Evolutionary conservation across 2,113 vertebrate genomes (phyloP).

Genomic region (Halichoerus grypus): DNA sequence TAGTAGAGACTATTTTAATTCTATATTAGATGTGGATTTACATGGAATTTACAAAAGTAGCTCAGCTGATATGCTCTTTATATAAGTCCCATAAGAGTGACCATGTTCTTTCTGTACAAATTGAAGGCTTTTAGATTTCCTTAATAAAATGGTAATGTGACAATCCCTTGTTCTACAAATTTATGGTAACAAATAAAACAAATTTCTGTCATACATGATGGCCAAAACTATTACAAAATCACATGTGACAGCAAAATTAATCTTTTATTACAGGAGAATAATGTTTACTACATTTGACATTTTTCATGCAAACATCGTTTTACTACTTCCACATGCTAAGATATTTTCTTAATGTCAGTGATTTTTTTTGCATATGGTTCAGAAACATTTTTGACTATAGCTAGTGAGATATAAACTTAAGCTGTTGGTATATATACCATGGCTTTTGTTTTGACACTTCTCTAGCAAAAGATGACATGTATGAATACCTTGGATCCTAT

Average conservation of each 20-base stretch:
- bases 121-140: not conserved
- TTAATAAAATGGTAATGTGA: not conserved
- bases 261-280: not conserved
- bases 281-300: not conserved
- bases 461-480: not conserved
- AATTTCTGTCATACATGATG: not conserved
- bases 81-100: not conserved
- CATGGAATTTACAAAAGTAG: not conserved
- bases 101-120: not conserved
- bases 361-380: not conserved
- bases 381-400: slow-evolving; percentile 21
- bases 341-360: not conserved
- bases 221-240: not conserved
- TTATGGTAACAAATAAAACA: not conserved
- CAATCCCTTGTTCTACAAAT: not conserved
- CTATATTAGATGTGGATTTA: not conserved
- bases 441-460: not conserved
- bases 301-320: slow-evolving; percentile 36
- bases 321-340: slow-evolving; percentile 21
- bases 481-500: not conserved
- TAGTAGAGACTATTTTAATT: not conserved
- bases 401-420: not conserved
- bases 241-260: slow-evolving; percentile 9
- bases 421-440: not conserved
- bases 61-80: not conserved